A percentile compares a stretch with the other conserved stretches of the same genome.
Evolutionary conservation across 2,797 vertebrate species (phyloP).

Genomic region (Liparis tanakae): DNA sequence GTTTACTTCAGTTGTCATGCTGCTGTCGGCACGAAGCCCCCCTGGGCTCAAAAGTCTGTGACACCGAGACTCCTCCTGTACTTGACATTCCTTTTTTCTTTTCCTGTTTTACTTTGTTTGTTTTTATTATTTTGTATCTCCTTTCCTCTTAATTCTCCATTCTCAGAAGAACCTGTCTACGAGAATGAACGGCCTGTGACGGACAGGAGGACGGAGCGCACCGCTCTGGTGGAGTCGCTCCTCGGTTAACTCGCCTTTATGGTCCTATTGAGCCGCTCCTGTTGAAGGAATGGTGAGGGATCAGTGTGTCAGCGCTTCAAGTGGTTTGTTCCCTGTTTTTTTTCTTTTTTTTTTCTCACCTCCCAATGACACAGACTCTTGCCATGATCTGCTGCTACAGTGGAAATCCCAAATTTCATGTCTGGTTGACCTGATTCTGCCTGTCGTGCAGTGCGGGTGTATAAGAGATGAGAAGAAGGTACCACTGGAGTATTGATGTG

Average conservation of each 20-base stretch:
- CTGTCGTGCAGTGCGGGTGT: conserved; percentile 19
- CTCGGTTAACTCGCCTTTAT: conserved; percentile 31
- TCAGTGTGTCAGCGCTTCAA: conserved; percentile 53
- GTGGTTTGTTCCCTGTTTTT: conserved; percentile 20
- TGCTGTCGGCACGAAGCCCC: conserved; percentile 58
- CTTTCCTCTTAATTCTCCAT: conserved; percentile 41
- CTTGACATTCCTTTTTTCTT: conserved; percentile 77
- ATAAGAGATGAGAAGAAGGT: conserved; percentile 33
- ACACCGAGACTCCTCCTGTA: conserved; percentile 61
- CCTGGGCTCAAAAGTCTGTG: conserved; percentile 54
- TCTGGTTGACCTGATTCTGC: conserved; percentile 47
- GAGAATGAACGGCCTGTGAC: conserved; percentile 21
- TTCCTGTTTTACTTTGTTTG: conserved; percentile 10
- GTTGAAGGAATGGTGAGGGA: conserved; percentile 77
- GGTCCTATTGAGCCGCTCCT: conserved; percentile 80
- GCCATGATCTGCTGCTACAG: conserved; percentile 21
- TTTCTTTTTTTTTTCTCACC: conserved; percentile 12
- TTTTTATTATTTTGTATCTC: conserved; percentile 25
- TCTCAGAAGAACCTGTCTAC: conserved; percentile 33
- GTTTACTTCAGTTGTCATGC: conserved; percentile 70
- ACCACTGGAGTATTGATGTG: conserved; percentile 32
- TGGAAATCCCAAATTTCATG: conserved; percentile 48
- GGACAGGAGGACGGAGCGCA: conserved; percentile 21
- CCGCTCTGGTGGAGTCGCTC: conserved; percentile 21
- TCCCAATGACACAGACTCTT: conserved; percentile 30